Conservation (phyloP, 1,140 invertebrate species). For the Lanistes nyassanus region DNA sequence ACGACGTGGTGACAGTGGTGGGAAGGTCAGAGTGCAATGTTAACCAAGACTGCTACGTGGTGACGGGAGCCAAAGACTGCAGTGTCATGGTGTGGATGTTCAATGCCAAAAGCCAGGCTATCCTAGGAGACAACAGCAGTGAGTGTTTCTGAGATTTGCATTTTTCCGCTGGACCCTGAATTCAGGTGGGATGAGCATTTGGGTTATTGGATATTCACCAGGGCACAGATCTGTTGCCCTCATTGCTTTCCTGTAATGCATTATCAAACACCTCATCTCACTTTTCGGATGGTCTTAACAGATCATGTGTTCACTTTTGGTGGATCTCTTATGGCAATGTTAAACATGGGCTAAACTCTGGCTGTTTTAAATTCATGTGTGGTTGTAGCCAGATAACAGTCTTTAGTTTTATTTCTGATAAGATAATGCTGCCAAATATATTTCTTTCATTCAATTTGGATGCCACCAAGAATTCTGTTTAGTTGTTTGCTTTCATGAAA, state of each 20-base stretch:
- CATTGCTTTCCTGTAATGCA: not conserved
- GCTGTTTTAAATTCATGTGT: too few relatives aligned
- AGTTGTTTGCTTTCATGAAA: not conserved
- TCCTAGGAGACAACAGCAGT: slow-evolving; percentile 85
- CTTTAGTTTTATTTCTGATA: not conserved
- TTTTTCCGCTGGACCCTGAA: too few relatives aligned
- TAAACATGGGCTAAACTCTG: too few relatives aligned
- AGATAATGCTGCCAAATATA: too few relatives aligned
- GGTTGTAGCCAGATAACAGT: too few relatives aligned
- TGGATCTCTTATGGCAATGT: too few relatives aligned
- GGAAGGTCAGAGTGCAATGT: slow-evolving; percentile 95
- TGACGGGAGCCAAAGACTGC: slow-evolving; percentile 96
- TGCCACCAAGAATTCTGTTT: too few relatives aligned
- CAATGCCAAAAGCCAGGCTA: slow-evolving; percentile 94
- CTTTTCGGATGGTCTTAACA: not conserved
- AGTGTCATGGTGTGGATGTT: slow-evolving; percentile 98
- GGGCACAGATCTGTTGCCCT: not conserved
- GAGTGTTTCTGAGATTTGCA: slow-evolving; percentile 34
- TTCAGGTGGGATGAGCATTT: not conserved
- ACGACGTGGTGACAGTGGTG: slow-evolving; percentile 95
- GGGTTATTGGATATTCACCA: not conserved
- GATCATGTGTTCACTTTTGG: slow-evolving; percentile 5
- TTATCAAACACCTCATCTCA: not conserved
- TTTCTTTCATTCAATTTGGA: too few relatives aligned
- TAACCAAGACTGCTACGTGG: slow-evolving; percentile 98